Evolutionary conservation across 2,888 invertebrate genomes (phyloP), one percentile per base, ranked within the genome.

Genomic region (Miltochrista miniata): DNA sequence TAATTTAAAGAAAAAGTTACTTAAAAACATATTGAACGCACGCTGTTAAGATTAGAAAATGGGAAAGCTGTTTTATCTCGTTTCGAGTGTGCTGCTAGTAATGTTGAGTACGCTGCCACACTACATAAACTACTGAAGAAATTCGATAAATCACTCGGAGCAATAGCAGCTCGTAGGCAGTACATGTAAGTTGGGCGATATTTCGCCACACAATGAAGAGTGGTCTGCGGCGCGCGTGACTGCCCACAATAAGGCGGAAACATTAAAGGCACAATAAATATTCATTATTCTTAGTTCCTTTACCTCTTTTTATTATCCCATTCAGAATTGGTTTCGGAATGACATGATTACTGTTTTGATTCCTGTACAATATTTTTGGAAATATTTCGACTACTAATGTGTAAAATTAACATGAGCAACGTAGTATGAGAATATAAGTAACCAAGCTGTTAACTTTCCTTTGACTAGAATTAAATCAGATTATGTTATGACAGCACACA

Each of bases 241-340:
- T 55, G 33, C 56, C 54, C 34, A 67, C 70, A 67, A 67, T 67
- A 60, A 67, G 41, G 39, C 58, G 67, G 58, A 67, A 70, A 67
- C 68, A 70, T 70, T 67, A 56, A 40, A 56, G 51, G 41, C 52
- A 57, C 54, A 63, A 70, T 69, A 63, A 67, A 67, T 67, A 67
- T 67, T 70, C 67, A 63, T 58, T 55, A 67, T 44, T 43, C 49
- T 60, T 69, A 62, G 66, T 66, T 66, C 68, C 66, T 57, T 58
- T 66, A 62, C 49, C 52, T 51, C 45, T 51, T 41, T 38, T 34
- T 31, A 41, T 33, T 24, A 30, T 51, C 43, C 34, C 29, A 29
- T 38, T 48, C 37, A 49, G 45, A 40, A 45, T 53, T 52, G 48
- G 38, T 47, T 24, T 18, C 35, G 46, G 7, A 38, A 46, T 24